Evolutionary conservation across 1,140 invertebrate species (phyloP).

Genomic region (Bombyx mandarina): DNA sequence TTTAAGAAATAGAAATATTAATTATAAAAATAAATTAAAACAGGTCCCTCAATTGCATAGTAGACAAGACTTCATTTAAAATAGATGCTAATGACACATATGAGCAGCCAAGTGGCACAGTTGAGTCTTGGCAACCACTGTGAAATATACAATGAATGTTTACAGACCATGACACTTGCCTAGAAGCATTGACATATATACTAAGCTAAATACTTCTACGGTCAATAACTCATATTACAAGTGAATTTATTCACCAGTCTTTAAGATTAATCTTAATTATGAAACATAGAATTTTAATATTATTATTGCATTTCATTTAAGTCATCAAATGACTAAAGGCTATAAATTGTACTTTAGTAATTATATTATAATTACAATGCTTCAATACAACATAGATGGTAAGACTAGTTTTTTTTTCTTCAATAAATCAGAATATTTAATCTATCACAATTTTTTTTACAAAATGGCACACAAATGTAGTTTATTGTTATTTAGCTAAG

Average conservation of each 20-base stretch:
- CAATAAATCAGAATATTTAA: too few species aligned
- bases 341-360: conserved; percentile 59
- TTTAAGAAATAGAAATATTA: not conserved
- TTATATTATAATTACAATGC: conserved; percentile 18
- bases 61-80: conserved; percentile 21
- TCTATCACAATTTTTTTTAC: too few species aligned
- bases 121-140: conserved; percentile 30
- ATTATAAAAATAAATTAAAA: conserved; percentile 4
- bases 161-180: conserved; percentile 22
- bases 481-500: too few species aligned
- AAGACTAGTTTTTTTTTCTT: too few species aligned
- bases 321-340: conserved; percentile 40
- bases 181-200: conserved; percentile 34
- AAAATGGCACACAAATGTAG: too few species aligned
- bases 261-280: conserved; percentile 31
- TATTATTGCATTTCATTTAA: not conserved
- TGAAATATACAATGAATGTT: conserved; percentile 27
- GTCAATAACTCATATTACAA: conserved; percentile 23
- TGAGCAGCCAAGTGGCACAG: conserved; percentile 37
- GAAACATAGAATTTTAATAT: conserved; percentile 12
- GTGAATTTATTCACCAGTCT: conserved; percentile 27
- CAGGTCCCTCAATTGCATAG: not conserved
- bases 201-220: conserved; percentile 20
- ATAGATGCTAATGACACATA: conserved; percentile 34
- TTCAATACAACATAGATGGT: not conserved